A percentile compares a stretch with the other conserved stretches of the same genome.
These are phyloP conservation scores for Sigmodon hispidus DNA, from an alignment of 2,113 vertebrate genomes.

Conservation along the genomic window DNA sequence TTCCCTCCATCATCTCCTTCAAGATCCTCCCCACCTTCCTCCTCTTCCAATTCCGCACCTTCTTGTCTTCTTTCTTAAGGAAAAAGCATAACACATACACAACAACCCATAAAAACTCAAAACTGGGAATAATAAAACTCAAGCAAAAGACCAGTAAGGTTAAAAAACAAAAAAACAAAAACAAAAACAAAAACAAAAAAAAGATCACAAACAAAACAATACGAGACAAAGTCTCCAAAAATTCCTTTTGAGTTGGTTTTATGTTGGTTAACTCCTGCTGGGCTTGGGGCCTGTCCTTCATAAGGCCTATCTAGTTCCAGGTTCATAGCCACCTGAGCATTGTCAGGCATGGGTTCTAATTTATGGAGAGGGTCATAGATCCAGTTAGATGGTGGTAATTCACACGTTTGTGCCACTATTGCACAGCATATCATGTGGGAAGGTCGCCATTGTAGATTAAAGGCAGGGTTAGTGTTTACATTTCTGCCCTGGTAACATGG, in stretches of 20 bases:
- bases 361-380: background rate
- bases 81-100: background rate
- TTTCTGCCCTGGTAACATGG: no score
- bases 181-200: no score
- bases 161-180: no score
- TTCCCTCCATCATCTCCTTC: background rate
- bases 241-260: background rate
- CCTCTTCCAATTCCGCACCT: background rate
- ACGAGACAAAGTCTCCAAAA: background rate
- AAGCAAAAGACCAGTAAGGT: background rate
- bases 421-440: background rate
- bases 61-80: background rate
- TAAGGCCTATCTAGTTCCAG: background rate
- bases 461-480: no score
- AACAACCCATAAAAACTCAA: background rate
- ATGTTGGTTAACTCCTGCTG: background rate
- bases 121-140: background rate
- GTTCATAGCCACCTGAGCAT: background rate
- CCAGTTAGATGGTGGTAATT: background rate
- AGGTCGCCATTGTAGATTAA: background rate
- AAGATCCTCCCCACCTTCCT: background rate
- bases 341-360: background rate
- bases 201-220: no score
- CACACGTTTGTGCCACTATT: background rate
- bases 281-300: background rate